Evolutionary conservation across 2,888 invertebrate species (phyloP), one percentile per base, ranked within the genome.

Genomic region (Clitarchus hookeri): DNA sequence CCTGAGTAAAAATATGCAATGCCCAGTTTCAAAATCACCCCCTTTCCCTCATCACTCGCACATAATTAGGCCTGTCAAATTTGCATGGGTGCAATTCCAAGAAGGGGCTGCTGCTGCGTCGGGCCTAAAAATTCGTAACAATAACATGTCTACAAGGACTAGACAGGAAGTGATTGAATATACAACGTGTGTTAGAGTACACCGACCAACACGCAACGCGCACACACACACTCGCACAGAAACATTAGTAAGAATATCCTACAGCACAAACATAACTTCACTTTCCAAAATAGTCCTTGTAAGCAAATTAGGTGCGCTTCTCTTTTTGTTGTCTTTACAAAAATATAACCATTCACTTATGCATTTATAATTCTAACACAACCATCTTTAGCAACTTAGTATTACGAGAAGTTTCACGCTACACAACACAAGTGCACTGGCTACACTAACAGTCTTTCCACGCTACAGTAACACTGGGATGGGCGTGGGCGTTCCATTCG

Each of bases 101-200:
- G 19, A 65, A 65, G 65, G 65, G 65, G 65, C 48, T 48, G 48
- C 48, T 8, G 16, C 65, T 8, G n/a, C 16, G 65, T 65, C 13
- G 65, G 23, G 65, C 65, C n/a, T 65, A 65, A 16, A 23, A 0
- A 19, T 9, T 65, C 3, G 65, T 65, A 65, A 65, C 65, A 65
- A 65, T 65, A 65, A 65, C 65, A n/a, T 65, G 65, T 65, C 65
- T 65, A 65, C 65, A 65, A 65, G 65, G 65, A 65, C 65, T 65
- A 65, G 65, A 65, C 65, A 23, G 65, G 65, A 65, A 65, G 65
- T 65, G 65, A 65, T 65, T 65, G 65, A 65, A 65, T 65, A 65
- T 65, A 65, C 65, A 53, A 53, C 6, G 53, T 36, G 48, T 65
- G 65, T 65, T 65, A 6, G 65, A 65, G 16, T 23, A 65, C 65